Percentiles rank a stretch among this genome's conserved stretches.
These are phyloP conservation scores for Cosmia trapezina DNA, from an alignment of 2,888 invertebrate species.

Conservation along the genomic window DNA sequence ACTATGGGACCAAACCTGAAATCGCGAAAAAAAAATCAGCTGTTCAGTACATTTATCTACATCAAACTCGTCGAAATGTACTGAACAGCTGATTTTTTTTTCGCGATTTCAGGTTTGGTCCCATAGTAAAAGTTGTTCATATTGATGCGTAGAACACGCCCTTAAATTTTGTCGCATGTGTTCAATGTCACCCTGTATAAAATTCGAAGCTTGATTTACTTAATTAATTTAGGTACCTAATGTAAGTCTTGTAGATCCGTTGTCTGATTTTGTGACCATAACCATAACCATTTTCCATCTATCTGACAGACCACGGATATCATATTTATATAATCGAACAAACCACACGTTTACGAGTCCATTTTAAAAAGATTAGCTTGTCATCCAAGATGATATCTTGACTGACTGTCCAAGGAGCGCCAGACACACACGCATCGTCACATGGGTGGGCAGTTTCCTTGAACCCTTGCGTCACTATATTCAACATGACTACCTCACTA, in stretches of 20 bases:
- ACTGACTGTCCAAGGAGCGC: slow-evolving; percentile 8
- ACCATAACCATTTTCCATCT: not conserved
- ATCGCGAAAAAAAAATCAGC: no score
- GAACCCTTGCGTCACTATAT: not conserved
- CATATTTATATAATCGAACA: not conserved
- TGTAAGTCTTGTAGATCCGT: not conserved
- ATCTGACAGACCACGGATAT: not conserved
- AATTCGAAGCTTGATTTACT: not conserved
- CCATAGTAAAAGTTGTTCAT: no score
- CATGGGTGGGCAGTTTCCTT: not conserved
- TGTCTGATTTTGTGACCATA: no score
- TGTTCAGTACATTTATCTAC: no score
- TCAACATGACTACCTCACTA: not conserved
- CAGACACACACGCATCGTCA: not conserved
- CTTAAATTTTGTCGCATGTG: no score
- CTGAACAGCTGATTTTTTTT: no score
- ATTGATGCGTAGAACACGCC: no score
- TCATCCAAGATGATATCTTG: slow-evolving; percentile 17
- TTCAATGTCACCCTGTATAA: no score
- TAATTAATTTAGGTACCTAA: not conserved
- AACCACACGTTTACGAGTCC: not conserved
- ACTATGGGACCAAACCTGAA: no score
- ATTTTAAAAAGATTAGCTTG: not conserved
- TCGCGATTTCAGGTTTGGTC: no score
- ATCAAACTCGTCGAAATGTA: no score